Evolutionary conservation across 1,140 invertebrate species (phyloP).

Genomic region (Hyphantria cunea): DNA sequence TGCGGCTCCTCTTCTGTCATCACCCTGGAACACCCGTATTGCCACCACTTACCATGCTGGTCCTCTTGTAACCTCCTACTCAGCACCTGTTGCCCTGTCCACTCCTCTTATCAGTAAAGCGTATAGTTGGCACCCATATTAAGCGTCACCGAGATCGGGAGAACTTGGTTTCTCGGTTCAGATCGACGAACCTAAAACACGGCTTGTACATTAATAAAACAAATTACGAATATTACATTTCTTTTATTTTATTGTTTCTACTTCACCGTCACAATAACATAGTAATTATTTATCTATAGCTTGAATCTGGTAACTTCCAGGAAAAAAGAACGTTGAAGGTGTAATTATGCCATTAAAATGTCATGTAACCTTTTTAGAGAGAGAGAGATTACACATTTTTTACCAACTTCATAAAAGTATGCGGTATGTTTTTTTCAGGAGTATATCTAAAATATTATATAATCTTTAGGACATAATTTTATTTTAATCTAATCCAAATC

Average conservation of each 20-base stretch:
- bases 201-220: conserved; percentile 52
- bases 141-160: conserved; percentile 50
- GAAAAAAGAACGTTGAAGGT: no score
- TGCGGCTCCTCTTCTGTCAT: conserved; percentile 38
- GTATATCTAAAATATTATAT: no score
- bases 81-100: conserved; percentile 47
- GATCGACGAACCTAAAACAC: conserved; percentile 41
- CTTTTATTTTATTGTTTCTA: neutral
- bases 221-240: conserved; percentile 9
- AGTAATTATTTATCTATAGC: neutral
- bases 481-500: no score
- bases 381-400: no score
- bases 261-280: neutral
- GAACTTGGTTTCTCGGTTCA: conserved; percentile 50
- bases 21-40: conserved; percentile 16
- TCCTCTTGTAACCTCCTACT: conserved; percentile 45
- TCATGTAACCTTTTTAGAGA: no score
- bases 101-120: conserved; percentile 51
- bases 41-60: conserved; percentile 53
- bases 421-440: no score
- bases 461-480: no score
- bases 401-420: no score
- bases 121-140: conserved; percentile 57
- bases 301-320: no score
- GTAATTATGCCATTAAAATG: no score